Conservation (phyloP, 2,797 vertebrate species). For the Pseudochirops cupreus region DNA sequence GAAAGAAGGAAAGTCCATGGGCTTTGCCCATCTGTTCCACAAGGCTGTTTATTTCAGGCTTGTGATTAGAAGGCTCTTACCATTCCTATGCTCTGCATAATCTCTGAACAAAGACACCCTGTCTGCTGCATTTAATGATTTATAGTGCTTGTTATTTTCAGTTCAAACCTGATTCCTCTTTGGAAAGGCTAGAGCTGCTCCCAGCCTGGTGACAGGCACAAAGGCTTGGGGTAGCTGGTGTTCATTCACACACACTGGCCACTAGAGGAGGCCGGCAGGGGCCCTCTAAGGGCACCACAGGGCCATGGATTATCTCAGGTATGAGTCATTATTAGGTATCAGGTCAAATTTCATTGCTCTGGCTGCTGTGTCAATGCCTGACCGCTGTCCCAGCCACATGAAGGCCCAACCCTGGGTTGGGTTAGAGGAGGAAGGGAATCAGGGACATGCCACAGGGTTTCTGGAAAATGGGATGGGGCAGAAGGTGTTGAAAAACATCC, state of each 20-base stretch:
- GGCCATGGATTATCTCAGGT: not conserved
- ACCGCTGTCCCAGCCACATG: not conserved
- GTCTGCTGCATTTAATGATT: conserved; percentile 49
- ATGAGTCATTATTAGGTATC: conserved; percentile 1
- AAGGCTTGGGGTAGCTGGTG: not conserved
- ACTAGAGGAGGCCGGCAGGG: not conserved
- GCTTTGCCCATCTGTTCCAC: conserved; percentile 68
- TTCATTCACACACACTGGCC: not conserved
- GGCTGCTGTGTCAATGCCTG: not conserved
- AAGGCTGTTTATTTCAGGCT: conserved; percentile 60
- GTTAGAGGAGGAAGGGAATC: not conserved
- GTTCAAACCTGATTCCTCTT: conserved; percentile 54
- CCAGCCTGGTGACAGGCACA: not conserved
- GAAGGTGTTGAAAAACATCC: not conserved
- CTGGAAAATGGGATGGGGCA: not conserved
- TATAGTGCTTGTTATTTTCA: conserved; percentile 49
- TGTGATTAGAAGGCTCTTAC: conserved; percentile 68
- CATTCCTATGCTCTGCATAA: not conserved
- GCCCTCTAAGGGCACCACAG: not conserved
- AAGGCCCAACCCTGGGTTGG: not conserved
- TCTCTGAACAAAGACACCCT: conserved; percentile 48
- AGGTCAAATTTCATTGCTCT: conserved; percentile 7
- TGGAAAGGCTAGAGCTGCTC: not conserved
- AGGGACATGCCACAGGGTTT: not conserved
- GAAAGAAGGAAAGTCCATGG: conserved; percentile 64